Evolutionary conservation across 1,140 invertebrate genomes (phyloP).

Genomic region (Sipha flava): DNA sequence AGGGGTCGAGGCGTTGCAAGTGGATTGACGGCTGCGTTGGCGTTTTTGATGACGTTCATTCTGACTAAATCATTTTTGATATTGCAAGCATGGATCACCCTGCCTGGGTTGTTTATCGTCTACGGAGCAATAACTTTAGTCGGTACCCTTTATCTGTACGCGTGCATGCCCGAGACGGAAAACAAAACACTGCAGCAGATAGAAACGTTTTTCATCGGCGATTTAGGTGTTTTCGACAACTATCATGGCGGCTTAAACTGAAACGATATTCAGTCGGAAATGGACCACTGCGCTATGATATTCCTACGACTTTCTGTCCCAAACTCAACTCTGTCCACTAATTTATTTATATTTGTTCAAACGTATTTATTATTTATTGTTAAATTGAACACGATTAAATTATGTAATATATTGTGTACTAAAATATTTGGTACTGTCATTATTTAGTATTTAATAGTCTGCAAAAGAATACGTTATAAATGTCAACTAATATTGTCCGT

Average conservation of each 20-base stretch:
- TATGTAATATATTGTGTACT: neutral
- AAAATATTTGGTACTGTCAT: no score
- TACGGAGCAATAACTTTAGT: constrained; percentile 35
- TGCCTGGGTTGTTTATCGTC: constrained; percentile 36
- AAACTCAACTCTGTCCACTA: neutral
- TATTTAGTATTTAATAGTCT: no score
- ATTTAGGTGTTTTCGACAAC: neutral
- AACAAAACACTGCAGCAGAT: constrained; percentile 38
- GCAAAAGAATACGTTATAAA: no score
- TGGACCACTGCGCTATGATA: neutral
- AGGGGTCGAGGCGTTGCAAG: constrained; percentile 37
- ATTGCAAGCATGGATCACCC: constrained; percentile 24
- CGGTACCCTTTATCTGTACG: constrained; percentile 37
- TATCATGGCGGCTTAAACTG: neutral
- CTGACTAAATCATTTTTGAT: constrained; percentile 37
- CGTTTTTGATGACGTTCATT: constrained; percentile 36
- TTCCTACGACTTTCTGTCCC: neutral
- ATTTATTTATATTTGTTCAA: neutral
- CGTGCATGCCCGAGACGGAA: constrained; percentile 39
- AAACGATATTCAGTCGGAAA: neutral
- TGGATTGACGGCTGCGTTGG: constrained; percentile 37
- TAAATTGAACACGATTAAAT: neutral
- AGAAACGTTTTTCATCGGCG: constrained; percentile 31
- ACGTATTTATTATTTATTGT: neutral
- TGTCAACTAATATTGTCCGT: no score